Percentiles rank a stretch among this genome's conserved stretches.
Conservation (phyloP, 2,797 vertebrate species). For the Syngnathus rostellatus region DNA sequence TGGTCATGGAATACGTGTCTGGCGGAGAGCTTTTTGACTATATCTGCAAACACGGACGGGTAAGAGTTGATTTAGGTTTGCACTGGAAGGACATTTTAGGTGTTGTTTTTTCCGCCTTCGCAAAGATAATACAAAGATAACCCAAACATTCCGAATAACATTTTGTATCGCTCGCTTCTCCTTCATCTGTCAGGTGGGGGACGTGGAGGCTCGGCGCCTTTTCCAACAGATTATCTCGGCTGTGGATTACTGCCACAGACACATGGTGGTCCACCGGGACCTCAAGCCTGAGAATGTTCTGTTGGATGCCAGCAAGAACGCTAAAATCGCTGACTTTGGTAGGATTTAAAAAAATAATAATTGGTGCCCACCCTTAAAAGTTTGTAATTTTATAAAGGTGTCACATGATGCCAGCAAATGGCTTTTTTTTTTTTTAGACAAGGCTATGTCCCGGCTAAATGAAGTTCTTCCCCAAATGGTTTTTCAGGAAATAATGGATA, state of each 20-base stretch:
- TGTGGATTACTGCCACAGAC: slow-evolving; percentile 96
- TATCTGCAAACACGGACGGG: slow-evolving; percentile 99
- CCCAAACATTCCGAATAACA: neutral
- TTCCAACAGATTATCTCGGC: slow-evolving; percentile 99
- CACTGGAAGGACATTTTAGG: neutral
- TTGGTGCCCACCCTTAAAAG: no score
- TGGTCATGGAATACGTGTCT: slow-evolving; percentile 99
- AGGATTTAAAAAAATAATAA: slow-evolving; percentile 16
- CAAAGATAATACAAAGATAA: neutral
- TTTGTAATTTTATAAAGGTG: no score
- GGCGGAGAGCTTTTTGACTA: slow-evolving; percentile 99
- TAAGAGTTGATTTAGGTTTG: slow-evolving; percentile 32
- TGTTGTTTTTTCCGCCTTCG: neutral
- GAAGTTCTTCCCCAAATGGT: neutral
- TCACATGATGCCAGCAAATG: no score
- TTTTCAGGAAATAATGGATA: neutral
- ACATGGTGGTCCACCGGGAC: slow-evolving; percentile 98
- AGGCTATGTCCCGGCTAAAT: no score
- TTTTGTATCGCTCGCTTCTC: neutral
- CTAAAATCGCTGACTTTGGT: slow-evolving; percentile 99
- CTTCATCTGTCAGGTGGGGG: slow-evolving; percentile 76
- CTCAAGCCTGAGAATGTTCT: slow-evolving; percentile 98
- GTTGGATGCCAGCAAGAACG: slow-evolving; percentile 91
- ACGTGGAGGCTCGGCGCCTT: slow-evolving; percentile 86
- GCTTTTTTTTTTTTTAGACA: no score